These are phyloP conservation scores for Pteropus rufus DNA, from an alignment of 2,797 vertebrate genomes.

Conservation along the genomic window DNA sequence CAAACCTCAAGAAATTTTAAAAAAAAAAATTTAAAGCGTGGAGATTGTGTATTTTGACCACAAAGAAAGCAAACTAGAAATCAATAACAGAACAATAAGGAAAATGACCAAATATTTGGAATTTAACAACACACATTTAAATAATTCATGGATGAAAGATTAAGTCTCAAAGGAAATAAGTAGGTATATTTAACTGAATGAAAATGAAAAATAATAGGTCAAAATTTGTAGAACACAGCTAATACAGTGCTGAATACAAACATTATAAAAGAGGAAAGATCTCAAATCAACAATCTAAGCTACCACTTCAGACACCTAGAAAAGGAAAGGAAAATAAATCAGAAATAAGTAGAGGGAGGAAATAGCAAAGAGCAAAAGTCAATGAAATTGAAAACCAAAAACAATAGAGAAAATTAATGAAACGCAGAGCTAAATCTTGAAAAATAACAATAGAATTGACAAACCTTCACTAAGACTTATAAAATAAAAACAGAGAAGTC, in stretches of 20 bases:
- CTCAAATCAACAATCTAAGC: background rate
- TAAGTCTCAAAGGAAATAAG: background rate
- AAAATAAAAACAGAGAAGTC: background rate
- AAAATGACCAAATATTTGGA: background rate
- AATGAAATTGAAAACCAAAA: background rate
- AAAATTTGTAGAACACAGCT: background rate
- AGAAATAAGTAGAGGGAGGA: background rate
- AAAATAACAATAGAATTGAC: background rate
- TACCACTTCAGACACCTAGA: background rate
- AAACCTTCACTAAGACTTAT: background rate
- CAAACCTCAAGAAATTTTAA: background rate
- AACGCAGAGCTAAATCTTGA: background rate
- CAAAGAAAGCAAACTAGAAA: background rate
- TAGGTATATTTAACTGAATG: background rate
- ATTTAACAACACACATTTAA: background rate
- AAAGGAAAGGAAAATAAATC: background rate
- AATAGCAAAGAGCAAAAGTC: background rate
- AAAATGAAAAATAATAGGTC: background rate
- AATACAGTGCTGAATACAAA: background rate
- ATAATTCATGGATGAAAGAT: background rate
- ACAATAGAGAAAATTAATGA: background rate
- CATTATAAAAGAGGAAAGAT: background rate
- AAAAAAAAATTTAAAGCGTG: background rate
- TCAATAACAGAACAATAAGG: background rate
- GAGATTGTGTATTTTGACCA: background rate